Conservation (phyloP, 2,888 invertebrate species). For the Patella depressa region DNA sequence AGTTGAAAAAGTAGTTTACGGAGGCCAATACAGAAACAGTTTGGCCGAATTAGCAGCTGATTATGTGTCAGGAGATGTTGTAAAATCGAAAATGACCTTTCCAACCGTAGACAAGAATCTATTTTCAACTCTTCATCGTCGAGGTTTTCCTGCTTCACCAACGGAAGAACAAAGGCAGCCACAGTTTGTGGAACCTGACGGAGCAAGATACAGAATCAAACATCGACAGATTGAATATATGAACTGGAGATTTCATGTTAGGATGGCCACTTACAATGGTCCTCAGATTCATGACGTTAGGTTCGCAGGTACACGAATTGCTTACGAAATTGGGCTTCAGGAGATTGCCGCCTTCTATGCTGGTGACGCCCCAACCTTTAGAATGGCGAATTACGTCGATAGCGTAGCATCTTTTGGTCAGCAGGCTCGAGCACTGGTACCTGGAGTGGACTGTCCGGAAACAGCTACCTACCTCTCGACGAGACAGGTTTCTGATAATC, state of each 20-base stretch:
- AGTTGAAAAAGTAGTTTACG: constrained; percentile 39
- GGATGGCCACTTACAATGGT: constrained; percentile 32
- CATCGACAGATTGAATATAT: constrained; percentile 34
- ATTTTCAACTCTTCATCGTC: constrained; percentile 34
- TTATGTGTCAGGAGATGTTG: constrained; percentile 17
- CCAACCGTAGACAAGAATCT: constrained; percentile 23
- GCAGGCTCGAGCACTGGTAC: constrained; percentile 21
- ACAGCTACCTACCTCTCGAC: constrained; percentile 32
- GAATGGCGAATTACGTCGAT: constrained; percentile 29
- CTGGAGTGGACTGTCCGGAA: constrained; percentile 38
- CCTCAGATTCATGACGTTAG: constrained; percentile 31
- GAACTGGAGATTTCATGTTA: constrained; percentile 44
- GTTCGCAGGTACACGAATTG: constrained; percentile 34
- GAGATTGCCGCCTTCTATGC: constrained; percentile 40
- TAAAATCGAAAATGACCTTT: constrained; percentile 25
- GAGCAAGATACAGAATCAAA: constrained; percentile 35
- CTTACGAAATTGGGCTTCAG: constrained; percentile 45
- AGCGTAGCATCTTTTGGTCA: constrained; percentile 30
- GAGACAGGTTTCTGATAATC: constrained; percentile 16
- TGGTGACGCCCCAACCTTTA: constrained; percentile 24
- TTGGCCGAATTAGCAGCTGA: constrained; percentile 25
- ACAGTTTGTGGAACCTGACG: constrained; percentile 35
- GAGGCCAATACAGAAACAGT: constrained; percentile 27
- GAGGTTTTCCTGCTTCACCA: constrained; percentile 35
- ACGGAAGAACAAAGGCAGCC: constrained; percentile 36